Conservation (phyloP, 1,140 invertebrate species). For the Wasmannia auropunctata region DNA sequence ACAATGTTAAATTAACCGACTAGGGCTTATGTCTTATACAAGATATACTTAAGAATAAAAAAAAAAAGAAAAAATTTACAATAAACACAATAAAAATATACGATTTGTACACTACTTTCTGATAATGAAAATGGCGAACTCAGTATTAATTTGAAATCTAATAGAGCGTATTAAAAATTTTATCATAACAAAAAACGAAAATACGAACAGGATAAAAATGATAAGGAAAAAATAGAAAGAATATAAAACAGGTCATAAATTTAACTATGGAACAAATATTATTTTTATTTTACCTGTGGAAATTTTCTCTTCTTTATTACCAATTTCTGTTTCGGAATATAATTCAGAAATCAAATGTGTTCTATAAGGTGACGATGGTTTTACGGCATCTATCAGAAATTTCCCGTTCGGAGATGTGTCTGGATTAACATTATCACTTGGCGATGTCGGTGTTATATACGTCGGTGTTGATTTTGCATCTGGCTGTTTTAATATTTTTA, state of each 20-base stretch:
- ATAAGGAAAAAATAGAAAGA: not conserved
- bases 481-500: not conserved
- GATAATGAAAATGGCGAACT: not conserved
- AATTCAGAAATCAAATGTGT: not conserved
- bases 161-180: not conserved
- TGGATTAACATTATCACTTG: not conserved
- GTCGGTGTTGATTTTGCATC: not conserved
- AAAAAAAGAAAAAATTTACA: not conserved
- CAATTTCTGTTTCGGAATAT: not conserved
- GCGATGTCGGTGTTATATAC: not conserved
- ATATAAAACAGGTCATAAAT: not conserved
- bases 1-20: not conserved
- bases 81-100: not conserved
- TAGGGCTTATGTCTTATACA: not conserved
- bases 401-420: rapidly evolving
- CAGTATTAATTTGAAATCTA: not conserved
- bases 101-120: not conserved
- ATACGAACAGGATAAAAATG: not conserved
- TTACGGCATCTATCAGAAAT: not conserved
- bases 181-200: not conserved
- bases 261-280: not conserved
- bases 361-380: not conserved
- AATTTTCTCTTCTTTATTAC: not conserved
- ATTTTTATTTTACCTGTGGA: not conserved
- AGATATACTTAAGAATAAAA: not conserved